Percentiles rank a stretch among this genome's conserved stretches.
Evolutionary conservation across 2,797 vertebrate species (phyloP).

Genomic region (Centropyge bicolor): DNA sequence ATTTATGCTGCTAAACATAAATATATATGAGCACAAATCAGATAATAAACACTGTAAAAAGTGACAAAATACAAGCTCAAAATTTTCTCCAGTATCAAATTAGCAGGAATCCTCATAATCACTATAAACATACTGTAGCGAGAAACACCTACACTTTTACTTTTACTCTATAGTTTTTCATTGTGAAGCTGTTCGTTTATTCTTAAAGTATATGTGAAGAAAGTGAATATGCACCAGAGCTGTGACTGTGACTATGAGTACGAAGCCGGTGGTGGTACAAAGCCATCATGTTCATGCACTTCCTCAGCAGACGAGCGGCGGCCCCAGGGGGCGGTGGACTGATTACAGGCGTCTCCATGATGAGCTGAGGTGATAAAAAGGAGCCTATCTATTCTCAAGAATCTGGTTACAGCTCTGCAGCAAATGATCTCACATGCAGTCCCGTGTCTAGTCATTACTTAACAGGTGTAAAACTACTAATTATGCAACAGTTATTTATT

Average conservation of each 20-base stretch:
- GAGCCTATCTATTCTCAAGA: slow-evolving; percentile 54
- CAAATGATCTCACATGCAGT: not conserved
- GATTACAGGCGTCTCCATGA: slow-evolving; percentile 79
- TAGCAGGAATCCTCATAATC: not conserved
- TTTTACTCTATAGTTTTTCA: not conserved
- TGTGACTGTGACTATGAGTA: slow-evolving; percentile 22
- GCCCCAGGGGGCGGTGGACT: slow-evolving; percentile 57
- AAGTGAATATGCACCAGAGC: not conserved
- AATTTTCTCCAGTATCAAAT: not conserved
- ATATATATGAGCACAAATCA: not conserved
- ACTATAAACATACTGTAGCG: not conserved
- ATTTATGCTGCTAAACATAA: not conserved
- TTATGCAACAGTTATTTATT: not conserved
- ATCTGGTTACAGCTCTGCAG: slow-evolving; percentile 30
- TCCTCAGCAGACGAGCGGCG: slow-evolving; percentile 68
- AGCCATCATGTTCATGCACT: slow-evolving; percentile 60
- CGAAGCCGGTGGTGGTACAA: slow-evolving; percentile 26
- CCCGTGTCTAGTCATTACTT: slow-evolving; percentile 27
- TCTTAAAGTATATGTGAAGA: not conserved
- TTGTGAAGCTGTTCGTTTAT: not conserved
- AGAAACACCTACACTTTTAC: not conserved
- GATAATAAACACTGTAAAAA: not conserved
- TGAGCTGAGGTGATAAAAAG: slow-evolving; percentile 71
- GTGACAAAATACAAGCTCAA: not conserved
- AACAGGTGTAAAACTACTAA: not conserved